Evolutionary conservation across 2,888 invertebrate species (phyloP).

Genomic region (Tolmerus cingulatus): DNA sequence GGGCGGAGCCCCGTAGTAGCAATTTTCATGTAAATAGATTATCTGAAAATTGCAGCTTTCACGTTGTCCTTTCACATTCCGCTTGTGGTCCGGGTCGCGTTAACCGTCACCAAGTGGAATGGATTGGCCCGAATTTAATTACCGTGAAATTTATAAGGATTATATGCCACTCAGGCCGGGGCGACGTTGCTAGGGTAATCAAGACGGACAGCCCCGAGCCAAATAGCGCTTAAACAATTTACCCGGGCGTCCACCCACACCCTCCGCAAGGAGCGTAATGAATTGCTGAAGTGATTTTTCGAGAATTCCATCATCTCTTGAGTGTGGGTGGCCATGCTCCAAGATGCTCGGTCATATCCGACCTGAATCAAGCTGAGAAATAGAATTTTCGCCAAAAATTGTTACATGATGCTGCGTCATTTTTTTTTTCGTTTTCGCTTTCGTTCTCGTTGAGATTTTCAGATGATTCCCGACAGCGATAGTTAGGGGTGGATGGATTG

Average conservation of each 20-base stretch:
- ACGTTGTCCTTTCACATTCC: constrained; percentile 24
- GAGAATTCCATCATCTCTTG: background rate
- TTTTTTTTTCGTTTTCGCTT: background rate
- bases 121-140: constrained; percentile 26
- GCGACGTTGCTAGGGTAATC: background rate
- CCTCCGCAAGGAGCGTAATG: background rate
- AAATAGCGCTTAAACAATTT: background rate
- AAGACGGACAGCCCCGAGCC: background rate
- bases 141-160: constrained; percentile 33
- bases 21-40: constrained; percentile 39
- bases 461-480: background rate
- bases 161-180: background rate
- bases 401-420: background rate
- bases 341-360: background rate
- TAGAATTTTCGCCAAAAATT: background rate
- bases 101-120: background rate
- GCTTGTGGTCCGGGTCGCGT: background rate
- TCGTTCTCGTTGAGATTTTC: background rate
- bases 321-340: background rate
- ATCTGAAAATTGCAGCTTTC: constrained; percentile 40
- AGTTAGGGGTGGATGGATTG: background rate
- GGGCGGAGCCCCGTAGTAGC: constrained; percentile 29
- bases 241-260: background rate
- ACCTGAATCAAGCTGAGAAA: background rate
- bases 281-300: constrained; percentile 5